A percentile compares a stretch with the other conserved stretches of the same genome.
Evolutionary conservation across 2,797 vertebrate species (phyloP).

Genomic region (Discoglossus pictus): DNA sequence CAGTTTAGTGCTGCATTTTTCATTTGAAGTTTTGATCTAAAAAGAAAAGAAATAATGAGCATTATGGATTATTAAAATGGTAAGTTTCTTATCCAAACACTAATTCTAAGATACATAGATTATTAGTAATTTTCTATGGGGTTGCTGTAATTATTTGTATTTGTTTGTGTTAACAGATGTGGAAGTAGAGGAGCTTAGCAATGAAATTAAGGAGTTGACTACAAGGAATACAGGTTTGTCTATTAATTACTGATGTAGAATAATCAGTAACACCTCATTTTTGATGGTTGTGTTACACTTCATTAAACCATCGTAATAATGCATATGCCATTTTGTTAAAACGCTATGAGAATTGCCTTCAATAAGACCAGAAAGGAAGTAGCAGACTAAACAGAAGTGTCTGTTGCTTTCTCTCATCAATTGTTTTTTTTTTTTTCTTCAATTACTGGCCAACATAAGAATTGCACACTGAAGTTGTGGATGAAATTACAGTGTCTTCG

Average conservation of each 20-base stretch:
- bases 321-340: too few relatives aligned
- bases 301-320: too few relatives aligned
- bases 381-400: neutral
- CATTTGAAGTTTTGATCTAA: too few relatives aligned
- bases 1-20: too few relatives aligned
- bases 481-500: conserved; percentile 23
- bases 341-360: too few relatives aligned
- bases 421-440: conserved; percentile 23
- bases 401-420: neutral
- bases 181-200: conserved; percentile 46
- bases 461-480: conserved; percentile 18
- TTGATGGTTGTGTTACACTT: neutral
- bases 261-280: neutral
- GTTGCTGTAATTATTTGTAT: conserved; percentile 34
- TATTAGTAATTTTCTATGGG: neutral
- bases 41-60: too few relatives aligned
- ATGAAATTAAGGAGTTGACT: conserved; percentile 49
- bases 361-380: too few relatives aligned
- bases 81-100: too few relatives aligned
- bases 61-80: too few relatives aligned
- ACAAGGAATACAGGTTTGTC: conserved; percentile 46
- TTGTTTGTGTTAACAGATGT: conserved; percentile 48
- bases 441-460: conserved; percentile 2
- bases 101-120: too few relatives aligned
- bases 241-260: conserved; percentile 10